These are phyloP conservation scores for Macrophya alboannulata DNA, from an alignment of 2,888 invertebrate species.

Conservation along the genomic window DNA sequence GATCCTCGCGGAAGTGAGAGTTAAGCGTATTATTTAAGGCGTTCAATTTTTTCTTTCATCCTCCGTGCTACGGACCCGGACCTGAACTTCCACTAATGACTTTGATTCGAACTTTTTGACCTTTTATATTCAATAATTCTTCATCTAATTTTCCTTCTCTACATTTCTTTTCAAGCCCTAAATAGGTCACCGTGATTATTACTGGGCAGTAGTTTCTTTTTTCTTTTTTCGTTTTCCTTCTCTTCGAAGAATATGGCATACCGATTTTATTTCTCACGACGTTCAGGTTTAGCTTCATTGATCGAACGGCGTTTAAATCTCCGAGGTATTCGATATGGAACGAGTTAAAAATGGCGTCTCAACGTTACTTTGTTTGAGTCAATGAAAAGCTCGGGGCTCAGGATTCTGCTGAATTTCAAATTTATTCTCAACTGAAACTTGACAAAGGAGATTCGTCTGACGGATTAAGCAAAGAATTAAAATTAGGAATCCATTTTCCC, in stretches of 20 bases:
- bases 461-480: slow-evolving; percentile 50
- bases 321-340: neutral
- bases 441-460: slow-evolving; percentile 34
- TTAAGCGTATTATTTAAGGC: slow-evolving; percentile 35
- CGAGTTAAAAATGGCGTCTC: slow-evolving; percentile 18
- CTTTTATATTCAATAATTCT: slow-evolving; percentile 28
- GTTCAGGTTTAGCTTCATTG: slow-evolving; percentile 7
- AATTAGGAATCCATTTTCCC: slow-evolving; percentile 50
- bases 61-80: neutral
- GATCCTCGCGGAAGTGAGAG: slow-evolving; percentile 18
- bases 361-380: slow-evolving; percentile 19
- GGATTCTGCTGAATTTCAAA: slow-evolving; percentile 50
- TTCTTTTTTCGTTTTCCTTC: neutral
- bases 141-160: slow-evolving; percentile 13
- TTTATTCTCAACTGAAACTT: slow-evolving; percentile 14
- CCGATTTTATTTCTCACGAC: neutral
- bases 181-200: slow-evolving; percentile 16
- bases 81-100: neutral
- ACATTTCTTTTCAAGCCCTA: slow-evolving; percentile 11
- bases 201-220: neutral
- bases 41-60: slow-evolving; percentile 25
- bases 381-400: slow-evolving; percentile 3
- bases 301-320: slow-evolving; percentile 20
- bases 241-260: neutral
- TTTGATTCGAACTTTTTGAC: slow-evolving; percentile 26